Percentiles rank a stretch among this genome's conserved stretches.
Evolutionary conservation across 2,888 invertebrate genomes (phyloP).

Genomic region (Spilarctia lutea): DNA sequence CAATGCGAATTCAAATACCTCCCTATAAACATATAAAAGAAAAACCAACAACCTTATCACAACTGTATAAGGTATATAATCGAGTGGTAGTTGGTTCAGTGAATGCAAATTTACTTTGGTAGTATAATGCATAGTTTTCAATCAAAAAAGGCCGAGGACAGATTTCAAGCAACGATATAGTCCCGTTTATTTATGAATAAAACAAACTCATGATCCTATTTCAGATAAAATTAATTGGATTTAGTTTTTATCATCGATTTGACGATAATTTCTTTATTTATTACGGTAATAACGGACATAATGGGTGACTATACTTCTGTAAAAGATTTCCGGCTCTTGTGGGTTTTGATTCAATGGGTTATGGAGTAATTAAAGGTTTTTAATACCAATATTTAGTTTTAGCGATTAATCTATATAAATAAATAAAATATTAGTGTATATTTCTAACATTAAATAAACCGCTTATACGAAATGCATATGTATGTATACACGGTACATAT

Average conservation of each 20-base stretch:
- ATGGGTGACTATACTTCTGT: constrained; percentile 37
- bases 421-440: no score
- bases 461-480: no score
- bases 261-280: constrained; percentile 52
- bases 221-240: constrained; percentile 57
- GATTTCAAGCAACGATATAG: constrained; percentile 64
- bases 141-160: constrained; percentile 65
- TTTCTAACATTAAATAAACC: no score
- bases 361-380: not conserved
- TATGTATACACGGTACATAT: no score
- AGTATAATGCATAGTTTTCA: constrained; percentile 55
- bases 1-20: constrained; percentile 56
- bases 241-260: constrained; percentile 50
- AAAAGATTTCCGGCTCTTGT: constrained; percentile 34
- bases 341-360: constrained; percentile 25
- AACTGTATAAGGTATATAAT: constrained; percentile 9
- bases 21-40: constrained; percentile 14
- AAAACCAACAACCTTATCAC: not conserved
- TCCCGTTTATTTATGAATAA: constrained; percentile 54
- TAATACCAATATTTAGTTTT: not conserved
- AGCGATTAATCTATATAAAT: no score
- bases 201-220: constrained; percentile 59
- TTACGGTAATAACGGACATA: constrained; percentile 38
- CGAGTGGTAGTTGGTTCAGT: not conserved
- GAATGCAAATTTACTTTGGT: constrained; percentile 25